Base-by-base conservation (phyloP, 2,797 vertebrate species). In the Sebastes itinus region DNA sequence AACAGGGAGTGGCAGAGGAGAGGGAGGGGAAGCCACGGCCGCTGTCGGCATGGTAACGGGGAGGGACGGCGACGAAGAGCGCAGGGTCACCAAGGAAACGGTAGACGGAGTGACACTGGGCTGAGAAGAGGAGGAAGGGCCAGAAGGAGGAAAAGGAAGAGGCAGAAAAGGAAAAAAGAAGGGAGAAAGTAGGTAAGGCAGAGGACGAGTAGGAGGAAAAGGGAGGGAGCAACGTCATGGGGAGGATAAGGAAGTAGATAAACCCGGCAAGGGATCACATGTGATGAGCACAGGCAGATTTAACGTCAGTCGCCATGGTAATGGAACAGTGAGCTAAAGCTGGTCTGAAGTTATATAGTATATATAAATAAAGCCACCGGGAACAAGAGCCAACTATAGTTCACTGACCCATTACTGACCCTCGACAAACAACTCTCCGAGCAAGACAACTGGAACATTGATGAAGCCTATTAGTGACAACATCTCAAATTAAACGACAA, bases 31-130 rank as follows among this genome's bases (percentile, higher is more conserved):
- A 93, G 95, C 92, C 96, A 96, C 56, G 63, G 93, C 92, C 92
- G 93, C 93, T 76, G 95, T 89, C 80, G 96, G 94, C 92, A 96
- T 82, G 7, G 97, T 94, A 83, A 96, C 81, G 22, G 96, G 94
- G 84, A 97, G 90, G 5, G 96, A 89, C 56, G 93, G 90, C 1
- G 94, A 87, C 67, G 96, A 92, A 92, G 95, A 93, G 66, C 95
- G 87, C 86, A 95, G 96, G 76, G 93, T 91, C 75, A 68, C 86
- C 87, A 89, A 77, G 83, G 92, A 79, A 81, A 87, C 55, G 28
- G 91, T 52, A 88, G 97, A 88, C 13, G 95, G 95, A 88, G 96
- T 93, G 70, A 90, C 72, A 87, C 86, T 85, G 75, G 92, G 90
- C 95, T 95, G 89, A 90, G 87, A 88, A 83, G 81, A 81, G 88